Evolutionary conservation across 2,888 invertebrate species (phyloP).

Genomic region (Cryptocephalus primarius): DNA sequence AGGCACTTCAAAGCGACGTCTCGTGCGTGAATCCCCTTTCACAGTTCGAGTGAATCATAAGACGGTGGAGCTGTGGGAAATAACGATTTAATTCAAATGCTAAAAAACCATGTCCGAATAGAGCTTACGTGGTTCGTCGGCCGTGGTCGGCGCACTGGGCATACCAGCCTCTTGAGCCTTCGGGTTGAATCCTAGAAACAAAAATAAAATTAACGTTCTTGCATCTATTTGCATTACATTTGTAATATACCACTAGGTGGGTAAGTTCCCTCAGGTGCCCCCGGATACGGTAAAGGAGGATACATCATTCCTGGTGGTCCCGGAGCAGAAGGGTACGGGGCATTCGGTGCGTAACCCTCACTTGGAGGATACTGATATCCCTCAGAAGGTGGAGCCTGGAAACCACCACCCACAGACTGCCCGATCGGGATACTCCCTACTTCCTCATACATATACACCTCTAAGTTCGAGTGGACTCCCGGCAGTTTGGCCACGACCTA

Average conservation of each 20-base stretch:
- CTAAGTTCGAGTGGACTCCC: slow-evolving; percentile 15
- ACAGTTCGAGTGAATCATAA: slow-evolving; percentile 10
- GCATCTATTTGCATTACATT: too few relatives aligned
- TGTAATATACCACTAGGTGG: too few relatives aligned
- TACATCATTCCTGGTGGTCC: not conserved
- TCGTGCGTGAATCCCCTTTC: not conserved
- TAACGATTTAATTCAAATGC: not conserved
- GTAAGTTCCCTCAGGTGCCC: too few relatives aligned
- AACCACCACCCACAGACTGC: slow-evolving; percentile 3
- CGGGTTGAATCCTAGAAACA: slow-evolving; percentile 2
- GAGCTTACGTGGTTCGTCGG: slow-evolving; percentile 1
- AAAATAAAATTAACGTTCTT: not conserved
- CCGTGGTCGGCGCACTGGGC: too few relatives aligned
- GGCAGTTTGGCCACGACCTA: slow-evolving; percentile 18
- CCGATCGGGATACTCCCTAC: slow-evolving; percentile 20
- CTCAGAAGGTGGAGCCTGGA: not conserved
- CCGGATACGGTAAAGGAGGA: slow-evolving; percentile 1
- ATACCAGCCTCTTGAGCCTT: slow-evolving; percentile 5
- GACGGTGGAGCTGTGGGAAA: slow-evolving; percentile 19
- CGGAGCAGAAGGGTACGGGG: not conserved
- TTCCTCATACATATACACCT: slow-evolving; percentile 14
- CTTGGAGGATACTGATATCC: slow-evolving; percentile 1
- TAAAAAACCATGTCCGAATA: too few relatives aligned
- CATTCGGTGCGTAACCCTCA: not conserved
- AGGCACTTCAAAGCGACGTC: too few relatives aligned